Percentiles rank a stretch among this genome's conserved stretches.
Evolutionary conservation across 2,113 vertebrate species (phyloP).

Genomic region (Dicentrarchus labrax): DNA sequence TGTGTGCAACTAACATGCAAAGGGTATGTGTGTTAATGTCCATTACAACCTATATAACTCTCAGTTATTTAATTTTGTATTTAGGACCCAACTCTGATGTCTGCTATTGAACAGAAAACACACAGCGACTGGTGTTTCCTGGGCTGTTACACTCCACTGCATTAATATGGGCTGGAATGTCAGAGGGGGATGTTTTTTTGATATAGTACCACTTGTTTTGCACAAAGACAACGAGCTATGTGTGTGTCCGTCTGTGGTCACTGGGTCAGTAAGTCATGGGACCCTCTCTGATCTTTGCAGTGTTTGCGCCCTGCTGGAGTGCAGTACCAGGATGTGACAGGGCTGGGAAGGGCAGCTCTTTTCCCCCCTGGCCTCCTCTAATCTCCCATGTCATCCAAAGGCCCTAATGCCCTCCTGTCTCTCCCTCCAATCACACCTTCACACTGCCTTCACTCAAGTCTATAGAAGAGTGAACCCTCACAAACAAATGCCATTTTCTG

Average conservation of each 20-base stretch:
- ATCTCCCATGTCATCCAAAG: constrained; percentile 53
- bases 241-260: constrained; percentile 31
- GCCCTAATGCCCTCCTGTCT: not conserved
- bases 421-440: constrained; percentile 1
- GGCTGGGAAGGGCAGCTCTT: constrained; percentile 15
- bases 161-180: constrained; percentile 69
- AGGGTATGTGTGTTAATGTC: not conserved
- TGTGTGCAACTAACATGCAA: not conserved
- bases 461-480: not conserved
- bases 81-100: not conserved
- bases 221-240: constrained; percentile 37
- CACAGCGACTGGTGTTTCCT: constrained; percentile 15
- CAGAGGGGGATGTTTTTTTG: constrained; percentile 21
- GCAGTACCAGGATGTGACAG: constrained; percentile 60
- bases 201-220: constrained; percentile 53
- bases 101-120: not conserved
- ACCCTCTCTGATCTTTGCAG: constrained; percentile 67
- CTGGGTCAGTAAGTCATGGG: constrained; percentile 74
- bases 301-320: constrained; percentile 16
- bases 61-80: not conserved
- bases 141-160: constrained; percentile 31
- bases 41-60: not conserved
- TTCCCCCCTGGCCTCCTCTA: constrained; percentile 45
- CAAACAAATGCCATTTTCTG: not conserved
- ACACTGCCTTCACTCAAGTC: not conserved